Base-by-base conservation (phyloP, 2,113 vertebrate genomes). In the Pseudois nayaur region DNA sequence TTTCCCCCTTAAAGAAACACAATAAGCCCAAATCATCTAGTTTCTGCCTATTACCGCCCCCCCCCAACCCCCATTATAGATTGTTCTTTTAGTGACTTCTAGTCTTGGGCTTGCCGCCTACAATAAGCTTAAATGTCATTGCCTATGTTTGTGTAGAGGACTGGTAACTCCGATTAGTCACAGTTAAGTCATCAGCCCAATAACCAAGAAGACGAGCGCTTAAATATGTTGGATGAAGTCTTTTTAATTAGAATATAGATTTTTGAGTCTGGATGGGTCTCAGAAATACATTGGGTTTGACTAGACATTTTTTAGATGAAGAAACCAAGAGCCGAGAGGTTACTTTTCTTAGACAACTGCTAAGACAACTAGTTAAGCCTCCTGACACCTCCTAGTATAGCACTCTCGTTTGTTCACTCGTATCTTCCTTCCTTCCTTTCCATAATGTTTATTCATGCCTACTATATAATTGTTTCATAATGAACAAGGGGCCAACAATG, bases 251-350 rank as follows among this genome's bases (percentile, higher is more conserved):
- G 76, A 67, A 81, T 89, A 76, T 17, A 88, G 57, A 79, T 43
- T 88, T 91, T 17, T 1, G 76, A 54, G 60, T 90, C 79, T 94
- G 50, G 86, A 27, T 94, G 55, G 78, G 74, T 76, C 31, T 96
- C 50, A 92, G 94, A 91, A 93, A 96, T 79, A 59, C 76, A 86
- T 89, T 52, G 54, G n/a, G 14, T 67, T 86, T 89, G 45, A 81
- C 83, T 90, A 25, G 43, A 60, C 17, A 71, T 84, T 97, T 96
- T 87, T 71, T 91, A 67, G 83, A 92, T 82, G 88, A 94, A 82
- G 91, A 94, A 95, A 71, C 25, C 78, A 52, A 93, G 59, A 33
- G 13, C 16, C 10, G 60, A 85, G 33, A 25, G 27, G 10, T 43
- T 62, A 43, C 43, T 87, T 95, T 86, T 88, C 54, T 91, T 79